Evolutionary conservation across 2,113 vertebrate genomes (phyloP).

Genomic region (Grammomys dolichurus): DNA sequence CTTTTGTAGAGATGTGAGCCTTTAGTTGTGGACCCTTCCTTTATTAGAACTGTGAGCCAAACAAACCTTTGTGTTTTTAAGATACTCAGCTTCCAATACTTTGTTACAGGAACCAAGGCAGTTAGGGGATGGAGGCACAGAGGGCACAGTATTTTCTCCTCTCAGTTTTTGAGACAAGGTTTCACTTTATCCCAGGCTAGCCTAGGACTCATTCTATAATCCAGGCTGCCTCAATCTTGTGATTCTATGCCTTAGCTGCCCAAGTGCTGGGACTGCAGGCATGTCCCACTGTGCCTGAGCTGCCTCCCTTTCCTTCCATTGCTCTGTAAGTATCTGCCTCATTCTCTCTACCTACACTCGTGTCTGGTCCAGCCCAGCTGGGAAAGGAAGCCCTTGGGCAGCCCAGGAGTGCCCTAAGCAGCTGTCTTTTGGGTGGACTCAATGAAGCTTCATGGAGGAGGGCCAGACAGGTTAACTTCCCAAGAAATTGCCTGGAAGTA

Average conservation of each 20-base stretch:
- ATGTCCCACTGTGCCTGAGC: neutral
- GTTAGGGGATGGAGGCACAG: neutral
- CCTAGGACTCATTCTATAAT: neutral
- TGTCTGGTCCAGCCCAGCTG: neutral
- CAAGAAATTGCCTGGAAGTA: conserved; percentile 89
- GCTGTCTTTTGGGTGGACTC: conserved; percentile 87
- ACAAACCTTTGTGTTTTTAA: neutral
- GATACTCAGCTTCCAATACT: neutral
- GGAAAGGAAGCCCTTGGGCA: neutral
- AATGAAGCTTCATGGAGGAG: conserved; percentile 87
- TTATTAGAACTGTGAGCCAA: neutral
- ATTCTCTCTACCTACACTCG: neutral
- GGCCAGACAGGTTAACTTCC: conserved; percentile 90
- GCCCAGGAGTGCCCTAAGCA: neutral
- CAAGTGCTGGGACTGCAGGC: neutral
- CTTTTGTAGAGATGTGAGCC: neutral
- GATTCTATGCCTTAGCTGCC: neutral
- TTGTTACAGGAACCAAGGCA: neutral
- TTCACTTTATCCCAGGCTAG: neutral
- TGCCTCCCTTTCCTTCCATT: neutral
- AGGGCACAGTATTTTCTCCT: neutral
- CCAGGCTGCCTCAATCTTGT: neutral
- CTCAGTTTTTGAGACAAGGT: neutral
- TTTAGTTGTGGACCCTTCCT: neutral
- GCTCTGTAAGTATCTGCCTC: neutral